A percentile compares a stretch with the other conserved stretches of the same genome.
phyloP scores from a whole-genome alignment of 1,140 invertebrate species.

The Aphaenogaster floridana region DNA sequence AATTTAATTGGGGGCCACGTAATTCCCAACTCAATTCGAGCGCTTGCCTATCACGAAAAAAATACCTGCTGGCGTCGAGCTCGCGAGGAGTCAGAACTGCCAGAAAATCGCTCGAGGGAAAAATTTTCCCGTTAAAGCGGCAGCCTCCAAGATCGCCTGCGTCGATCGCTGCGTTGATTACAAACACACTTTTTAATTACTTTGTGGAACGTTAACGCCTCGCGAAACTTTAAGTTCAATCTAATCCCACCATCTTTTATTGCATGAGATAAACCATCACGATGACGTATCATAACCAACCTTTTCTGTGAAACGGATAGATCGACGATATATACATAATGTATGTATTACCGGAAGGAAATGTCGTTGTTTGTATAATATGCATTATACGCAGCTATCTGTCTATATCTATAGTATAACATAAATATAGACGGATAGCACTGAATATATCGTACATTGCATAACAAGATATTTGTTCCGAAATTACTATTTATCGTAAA shows the following conservation, averaged over 20 bases:
- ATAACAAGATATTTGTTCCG: slow-evolving; percentile 2
- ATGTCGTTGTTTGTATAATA: background rate
- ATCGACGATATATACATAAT: background rate
- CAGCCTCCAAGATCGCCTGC: slow-evolving; percentile 59
- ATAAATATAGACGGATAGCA: too few species aligned
- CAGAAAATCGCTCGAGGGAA: slow-evolving; percentile 70
- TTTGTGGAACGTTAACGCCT: slow-evolving; percentile 6
- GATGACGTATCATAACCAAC: background rate
- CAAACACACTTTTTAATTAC: slow-evolving; percentile 57
- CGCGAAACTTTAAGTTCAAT: slow-evolving; percentile 20
- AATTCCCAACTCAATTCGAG: slow-evolving; percentile 77
- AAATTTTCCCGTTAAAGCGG: slow-evolving; percentile 74
- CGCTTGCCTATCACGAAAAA: slow-evolving; percentile 71
- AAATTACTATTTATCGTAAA: background rate
- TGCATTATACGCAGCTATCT: background rate
- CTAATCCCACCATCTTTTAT: slow-evolving; percentile 28
- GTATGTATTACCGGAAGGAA: background rate
- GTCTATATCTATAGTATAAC: background rate
- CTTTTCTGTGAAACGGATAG: background rate
- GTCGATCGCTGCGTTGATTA: slow-evolving; percentile 49
- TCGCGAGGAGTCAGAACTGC: slow-evolving; percentile 68
- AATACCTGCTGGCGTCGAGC: slow-evolving; percentile 65
- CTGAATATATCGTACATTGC: background rate
- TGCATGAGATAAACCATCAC: background rate
- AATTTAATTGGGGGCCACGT: slow-evolving; percentile 79